A percentile compares a stretch with the other conserved stretches of the same genome.
Evolutionary conservation across 2,113 vertebrate species (phyloP).

Genomic region (Larimichthys polyactis): DNA sequence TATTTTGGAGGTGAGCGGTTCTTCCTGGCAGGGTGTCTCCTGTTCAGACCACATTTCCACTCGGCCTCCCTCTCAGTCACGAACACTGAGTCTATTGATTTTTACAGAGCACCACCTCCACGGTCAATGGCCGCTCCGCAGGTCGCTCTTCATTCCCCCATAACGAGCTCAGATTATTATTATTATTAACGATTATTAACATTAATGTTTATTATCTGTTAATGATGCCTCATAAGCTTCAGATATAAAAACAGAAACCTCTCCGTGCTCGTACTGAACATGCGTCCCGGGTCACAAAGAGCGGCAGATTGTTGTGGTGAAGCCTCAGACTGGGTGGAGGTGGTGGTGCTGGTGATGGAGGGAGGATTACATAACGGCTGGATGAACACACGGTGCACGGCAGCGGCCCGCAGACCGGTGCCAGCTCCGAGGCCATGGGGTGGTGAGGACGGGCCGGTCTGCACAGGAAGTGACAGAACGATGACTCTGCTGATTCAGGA

Average conservation of each 20-base stretch:
- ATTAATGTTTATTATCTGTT: too few relatives aligned
- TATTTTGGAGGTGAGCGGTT: background rate
- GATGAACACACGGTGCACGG: constrained; percentile 38
- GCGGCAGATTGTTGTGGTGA: constrained; percentile 21
- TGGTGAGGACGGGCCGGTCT: constrained; percentile 33
- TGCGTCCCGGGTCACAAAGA: too few relatives aligned
- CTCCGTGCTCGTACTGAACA: too few relatives aligned
- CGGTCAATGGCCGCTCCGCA: background rate
- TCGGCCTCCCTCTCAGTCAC: background rate
- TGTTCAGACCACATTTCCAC: background rate
- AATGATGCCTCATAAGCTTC: too few relatives aligned
- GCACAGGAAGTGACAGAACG: constrained; percentile 48
- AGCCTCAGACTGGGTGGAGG: constrained; percentile 6
- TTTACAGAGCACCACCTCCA: background rate
- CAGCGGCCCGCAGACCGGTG: constrained; percentile 15
- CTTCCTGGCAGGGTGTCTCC: background rate
- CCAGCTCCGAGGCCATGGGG: constrained; percentile 53
- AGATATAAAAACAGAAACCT: too few relatives aligned
- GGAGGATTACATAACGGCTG: constrained; percentile 27
- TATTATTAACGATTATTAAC: background rate
- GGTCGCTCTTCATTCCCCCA: background rate
- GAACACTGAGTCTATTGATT: constrained; percentile 7
- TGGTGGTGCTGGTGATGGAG: background rate
- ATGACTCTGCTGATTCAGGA: constrained; percentile 48
- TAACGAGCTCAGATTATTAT: background rate